Conservation (phyloP, 2,888 invertebrate species). For the Melanargia galathea region DNA sequence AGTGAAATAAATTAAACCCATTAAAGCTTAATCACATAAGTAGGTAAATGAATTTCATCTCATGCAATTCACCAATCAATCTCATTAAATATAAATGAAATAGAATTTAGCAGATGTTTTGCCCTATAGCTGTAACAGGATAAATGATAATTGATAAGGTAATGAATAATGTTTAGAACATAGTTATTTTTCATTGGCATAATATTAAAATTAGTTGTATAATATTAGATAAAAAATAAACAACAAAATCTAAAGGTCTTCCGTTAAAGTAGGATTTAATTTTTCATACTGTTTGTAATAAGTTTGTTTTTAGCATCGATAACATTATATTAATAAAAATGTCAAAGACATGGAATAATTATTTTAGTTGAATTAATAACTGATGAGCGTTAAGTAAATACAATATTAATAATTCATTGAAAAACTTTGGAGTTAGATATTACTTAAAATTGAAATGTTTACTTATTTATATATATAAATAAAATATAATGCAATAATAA, state of each 20-base stretch:
- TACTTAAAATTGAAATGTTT: too few relatives aligned
- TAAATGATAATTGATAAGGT: conserved; percentile 21
- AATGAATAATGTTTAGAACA: not conserved
- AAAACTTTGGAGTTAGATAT: too few relatives aligned
- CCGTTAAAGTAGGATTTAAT: conserved; percentile 32
- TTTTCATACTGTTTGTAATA: conserved; percentile 27
- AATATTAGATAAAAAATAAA: conserved; percentile 22
- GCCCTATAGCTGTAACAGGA: conserved; percentile 42
- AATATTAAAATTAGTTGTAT: conserved; percentile 26
- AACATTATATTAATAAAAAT: conserved; percentile 1
- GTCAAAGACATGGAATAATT: not conserved
- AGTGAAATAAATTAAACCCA: too few relatives aligned
- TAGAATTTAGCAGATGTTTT: conserved; percentile 19
- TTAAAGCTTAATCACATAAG: not conserved
- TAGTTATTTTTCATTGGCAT: conserved; percentile 24
- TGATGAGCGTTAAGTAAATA: too few relatives aligned
- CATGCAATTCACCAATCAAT: conserved; percentile 5
- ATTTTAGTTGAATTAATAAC: too few relatives aligned
- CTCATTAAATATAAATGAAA: conserved; percentile 35
- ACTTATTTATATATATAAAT: too few relatives aligned
- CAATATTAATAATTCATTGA: too few relatives aligned
- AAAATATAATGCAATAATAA: too few relatives aligned
- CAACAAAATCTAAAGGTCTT: conserved; percentile 48
- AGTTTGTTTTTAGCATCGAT: not conserved
- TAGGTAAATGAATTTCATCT: not conserved